Evolutionary conservation across 1,140 invertebrate genomes (phyloP), one percentile per base, ranked within the genome.

Genomic region (Charaxes varanes): DNA sequence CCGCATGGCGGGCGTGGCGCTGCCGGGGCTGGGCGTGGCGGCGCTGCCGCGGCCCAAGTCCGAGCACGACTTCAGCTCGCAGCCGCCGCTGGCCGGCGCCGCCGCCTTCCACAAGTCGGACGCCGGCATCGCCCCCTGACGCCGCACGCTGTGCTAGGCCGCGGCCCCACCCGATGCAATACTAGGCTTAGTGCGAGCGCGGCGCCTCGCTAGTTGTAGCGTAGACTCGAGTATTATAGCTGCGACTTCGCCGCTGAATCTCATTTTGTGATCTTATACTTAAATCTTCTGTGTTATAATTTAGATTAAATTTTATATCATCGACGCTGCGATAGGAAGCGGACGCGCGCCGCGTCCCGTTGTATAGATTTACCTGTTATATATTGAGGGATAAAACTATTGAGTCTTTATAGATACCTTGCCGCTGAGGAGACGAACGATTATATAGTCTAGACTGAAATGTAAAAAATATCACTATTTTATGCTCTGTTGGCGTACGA

Each of bases 21-120:
- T 90, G 89, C 76, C 86, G 85, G 55, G 86, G 87, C 42, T 90
- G 85, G 59, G 73, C 83, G 61, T 88, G 89, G 46, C 87, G 34
- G 77, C 85, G 7, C 76, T 94, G 54, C 93, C 93, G 13, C 87
- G 92, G 50, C 93, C 93, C 53, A 93, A 93, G 73, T 93, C 92
- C 28, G 93, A 94, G 70, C 93, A 91, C 80, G 93, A 93, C 80
- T 93, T 94, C 72, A 88, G 90, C 41, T 88, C 90, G 52, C 87
- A 89, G 53, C 65, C 70, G 56, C 50, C 67, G 60, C 63, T 82
- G 44, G 46, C 66, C 63, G 78, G 70, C 85, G 87, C 72, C 85
- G 87, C 61, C 87, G 88, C 89, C 53, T 93, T 93, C 85, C 91
- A 93, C 86, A 93, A 92, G 84, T 92, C 91, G 57, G 91, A 93